These are phyloP conservation scores for Motacilla alba DNA, from an alignment of 2,113 vertebrate species.

Conservation along the genomic window DNA sequence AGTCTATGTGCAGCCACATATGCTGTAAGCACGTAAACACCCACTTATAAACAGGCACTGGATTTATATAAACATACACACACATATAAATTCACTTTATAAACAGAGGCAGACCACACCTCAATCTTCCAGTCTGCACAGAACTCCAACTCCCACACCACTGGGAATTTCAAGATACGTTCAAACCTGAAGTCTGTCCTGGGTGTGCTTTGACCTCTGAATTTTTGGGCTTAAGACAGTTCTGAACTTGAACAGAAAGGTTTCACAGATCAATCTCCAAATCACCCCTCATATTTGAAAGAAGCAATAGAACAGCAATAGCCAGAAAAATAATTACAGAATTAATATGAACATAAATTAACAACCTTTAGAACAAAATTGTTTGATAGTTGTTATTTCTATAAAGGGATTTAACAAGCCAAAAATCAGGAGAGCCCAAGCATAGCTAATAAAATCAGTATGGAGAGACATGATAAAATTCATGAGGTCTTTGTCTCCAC, in stretches of 20 bases:
- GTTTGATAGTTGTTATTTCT: neutral
- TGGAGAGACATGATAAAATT: neutral
- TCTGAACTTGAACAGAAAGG: neutral
- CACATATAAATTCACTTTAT: neutral
- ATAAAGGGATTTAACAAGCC: neutral
- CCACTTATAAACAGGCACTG: neutral
- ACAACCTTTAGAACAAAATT: neutral
- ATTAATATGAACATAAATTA: neutral
- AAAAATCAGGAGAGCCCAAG: neutral
- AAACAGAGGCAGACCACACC: neutral
- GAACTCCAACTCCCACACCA: neutral
- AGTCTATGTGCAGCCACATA: neutral
- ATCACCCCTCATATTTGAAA: neutral
- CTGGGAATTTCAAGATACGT: neutral
- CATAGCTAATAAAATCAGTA: neutral
- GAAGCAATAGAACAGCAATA: neutral
- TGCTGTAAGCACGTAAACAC: neutral
- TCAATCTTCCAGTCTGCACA: neutral
- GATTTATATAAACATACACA: neutral
- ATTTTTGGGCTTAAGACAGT: neutral
- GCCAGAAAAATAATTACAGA: neutral
- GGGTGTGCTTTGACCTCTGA: neutral
- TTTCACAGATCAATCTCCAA: neutral
- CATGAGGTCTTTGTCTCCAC: conserved; percentile 66
- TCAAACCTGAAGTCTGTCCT: neutral